Evolutionary conservation across 2,113 vertebrate species (phyloP), one percentile per base, ranked within the genome.

Genomic region (Saguinus imperator): DNA sequence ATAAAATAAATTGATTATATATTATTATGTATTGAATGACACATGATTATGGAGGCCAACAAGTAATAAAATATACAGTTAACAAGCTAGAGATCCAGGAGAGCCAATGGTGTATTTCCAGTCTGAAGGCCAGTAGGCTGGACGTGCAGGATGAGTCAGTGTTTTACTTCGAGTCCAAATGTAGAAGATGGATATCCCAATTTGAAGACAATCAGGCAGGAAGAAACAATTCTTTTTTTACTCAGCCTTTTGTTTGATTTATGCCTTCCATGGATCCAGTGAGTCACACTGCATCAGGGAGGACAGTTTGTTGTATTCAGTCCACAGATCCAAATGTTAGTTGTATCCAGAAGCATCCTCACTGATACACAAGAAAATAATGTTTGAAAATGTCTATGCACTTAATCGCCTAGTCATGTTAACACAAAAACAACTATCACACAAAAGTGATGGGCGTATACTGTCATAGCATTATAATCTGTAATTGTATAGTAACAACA

Each of bases 371-470:
- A 10, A 58, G 52, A 58, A 1, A 25, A 13, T 32, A 7, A 45
- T 32, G 25, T 48, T 81, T 23, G 12, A n/a, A n/a, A 87, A 72
- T 64, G 5, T 27, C 27, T 84, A 0, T 2, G 9, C 4, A 72
- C 11, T 7, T 1, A 4, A 27, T 13, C 8, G 2, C 1, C 5
- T 23, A 52, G 7, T 40, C 13, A 82, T 70, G 32, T 3, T 50
- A 29, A 70, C 64, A 73, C 37, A 37, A 68, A 89, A 88, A 58
- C 20, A 68, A 58, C 10, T 12, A 80, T 27, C 29, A 89, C 14
- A 27, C 35, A 40, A 50, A 58, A 77, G 9, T 17, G 37, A 57
- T 11, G 48, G 45, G 29, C 9, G 3, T 16, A 21, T 16, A 27
- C 21, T 8, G 25, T 85, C 35, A n/a, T 1, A 66, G 8, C 6